phyloP scores from a whole-genome alignment of 2,888 invertebrate genomes.

The Callosobruchus maculatus region DNA sequence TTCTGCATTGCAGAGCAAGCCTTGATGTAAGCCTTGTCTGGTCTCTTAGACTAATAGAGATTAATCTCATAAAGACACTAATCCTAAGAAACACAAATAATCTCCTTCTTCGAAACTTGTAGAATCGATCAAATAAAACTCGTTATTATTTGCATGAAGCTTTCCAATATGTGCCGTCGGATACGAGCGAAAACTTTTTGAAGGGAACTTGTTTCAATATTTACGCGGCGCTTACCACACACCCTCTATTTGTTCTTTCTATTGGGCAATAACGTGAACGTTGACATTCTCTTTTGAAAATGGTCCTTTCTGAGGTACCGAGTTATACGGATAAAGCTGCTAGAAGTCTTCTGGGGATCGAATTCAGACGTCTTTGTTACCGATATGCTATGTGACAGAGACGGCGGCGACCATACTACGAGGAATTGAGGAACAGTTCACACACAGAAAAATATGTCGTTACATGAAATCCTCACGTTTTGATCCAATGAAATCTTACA shows the following conservation, averaged over 20 bases:
- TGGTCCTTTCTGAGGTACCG: not conserved
- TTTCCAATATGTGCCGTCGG: not conserved
- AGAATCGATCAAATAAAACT: not conserved
- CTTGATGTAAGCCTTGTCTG: too few species aligned
- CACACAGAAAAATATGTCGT: too few species aligned
- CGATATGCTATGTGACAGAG: too few species aligned
- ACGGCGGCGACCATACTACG: too few species aligned
- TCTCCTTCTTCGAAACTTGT: not conserved
- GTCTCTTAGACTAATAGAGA: too few species aligned
- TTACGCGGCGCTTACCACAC: not conserved
- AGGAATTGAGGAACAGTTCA: too few species aligned
- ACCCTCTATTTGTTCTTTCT: not conserved
- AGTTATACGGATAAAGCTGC: not conserved
- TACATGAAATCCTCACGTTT: too few species aligned
- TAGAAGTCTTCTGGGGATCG: not conserved
- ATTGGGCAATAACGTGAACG: not conserved
- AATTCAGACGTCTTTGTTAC: not conserved
- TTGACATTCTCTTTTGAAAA: not conserved
- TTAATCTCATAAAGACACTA: too few species aligned
- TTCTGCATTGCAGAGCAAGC: too few species aligned
- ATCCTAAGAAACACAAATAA: too few species aligned
- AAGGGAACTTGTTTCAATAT: not conserved
- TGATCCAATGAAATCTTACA: too few species aligned
- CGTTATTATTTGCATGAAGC: not conserved
- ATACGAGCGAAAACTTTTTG: not conserved